Base-by-base conservation (phyloP, 2,113 vertebrate species). In the Rhipidura dahli region DNA sequence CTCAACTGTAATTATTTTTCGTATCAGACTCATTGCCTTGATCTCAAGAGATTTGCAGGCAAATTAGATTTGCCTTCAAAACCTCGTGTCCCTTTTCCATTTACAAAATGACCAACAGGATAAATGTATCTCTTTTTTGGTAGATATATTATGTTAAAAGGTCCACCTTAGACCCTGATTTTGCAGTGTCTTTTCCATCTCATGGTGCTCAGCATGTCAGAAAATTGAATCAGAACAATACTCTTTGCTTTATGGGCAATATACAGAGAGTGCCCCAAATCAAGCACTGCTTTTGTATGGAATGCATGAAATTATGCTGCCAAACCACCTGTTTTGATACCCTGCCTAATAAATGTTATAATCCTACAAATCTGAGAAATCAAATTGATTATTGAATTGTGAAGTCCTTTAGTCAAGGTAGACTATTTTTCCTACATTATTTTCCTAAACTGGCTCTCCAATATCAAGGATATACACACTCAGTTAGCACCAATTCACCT, bases 21-120 rank as follows among this genome's bases (percentile, higher is more conserved):
- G 19, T 45, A 56, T 79, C 50, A 47, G 39, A 51, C 12, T 82
- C 40, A 68, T 79, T 95, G 60, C 40, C 75, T 76, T 69, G 8
- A 15, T 92, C 70, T 91, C 49, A 80, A 71, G 57, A 61, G 73
- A 84, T 91, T 71, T 91, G n/a, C 39, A 54, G 56, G 53, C 21
- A 84, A 84, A 92, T 78, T 87, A 82, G 57, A 85, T 85, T 85
- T 87, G 20, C 15, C 22, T 71, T 93, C 44, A 76, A 76, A 91
- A 83, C 28, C 26, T 76, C 37, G n/a, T 57, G 44, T 61, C 18
- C 45, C 14, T 70, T 64, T 69, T 57, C 27, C 35, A 57, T 47
- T 92, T 83, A 69, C 24, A 80, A 90, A 93, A 87, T 68, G 7
- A 71, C 65, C n/a, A 37, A 42, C 70, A 72, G 31, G 11, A 75